Base-by-base conservation (phyloP, 2,797 vertebrate species). In the Pygocentrus nattereri region DNA sequence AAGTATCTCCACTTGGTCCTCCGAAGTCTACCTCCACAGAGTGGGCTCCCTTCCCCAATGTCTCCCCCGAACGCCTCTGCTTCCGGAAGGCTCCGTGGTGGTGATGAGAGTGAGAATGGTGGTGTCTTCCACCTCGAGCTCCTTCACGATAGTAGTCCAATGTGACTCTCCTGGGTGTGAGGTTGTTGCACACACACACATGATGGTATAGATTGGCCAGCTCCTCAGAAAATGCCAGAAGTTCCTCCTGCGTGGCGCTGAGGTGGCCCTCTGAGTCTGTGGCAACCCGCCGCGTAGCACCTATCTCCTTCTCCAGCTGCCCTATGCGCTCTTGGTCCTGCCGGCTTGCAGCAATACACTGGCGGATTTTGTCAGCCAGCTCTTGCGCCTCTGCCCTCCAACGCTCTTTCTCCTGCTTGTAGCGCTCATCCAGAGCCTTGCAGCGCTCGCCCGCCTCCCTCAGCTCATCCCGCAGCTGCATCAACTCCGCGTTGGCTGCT, bases 191-290 rank as follows among this genome's bases (percentile, higher is more conserved):
- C 85, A 96, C 93, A 12, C 96, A 97, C 78, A 97, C 92, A 68
- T 96, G 96, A 88, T 96, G 95, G 77, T 96, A 97, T 70, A 97
- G 94, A 86, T 93, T 93, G 76, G 96, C 95, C 84, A 97, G 91
- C 86, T 97, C 96, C 87, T 97, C 96, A 0, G 94, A 95, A 89
- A 96, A 95, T 16, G 94, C 93, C 78, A 96, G 85, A 74, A 97
- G 94, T 89, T 97, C 96, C 62, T 96, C 96, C 87, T 96, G 96
- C 0, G 95, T 94, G 8, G 95, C 90, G 10, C 87, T 94, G 76
- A 96, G 86, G 80, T 95, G 94, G 18, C 93, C 92, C 69, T 96
- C 96, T 5, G 94, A 94, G 86, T 96, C 96, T 0, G 84, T 93
- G 3, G 95, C 94, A 23, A 95, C 93, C 81, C 95, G 94, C 7